A percentile compares a stretch with the other conserved stretches of the same genome.
phyloP scores from a whole-genome alignment of 2,797 vertebrate species.

The Amphiprion clarkii region DNA sequence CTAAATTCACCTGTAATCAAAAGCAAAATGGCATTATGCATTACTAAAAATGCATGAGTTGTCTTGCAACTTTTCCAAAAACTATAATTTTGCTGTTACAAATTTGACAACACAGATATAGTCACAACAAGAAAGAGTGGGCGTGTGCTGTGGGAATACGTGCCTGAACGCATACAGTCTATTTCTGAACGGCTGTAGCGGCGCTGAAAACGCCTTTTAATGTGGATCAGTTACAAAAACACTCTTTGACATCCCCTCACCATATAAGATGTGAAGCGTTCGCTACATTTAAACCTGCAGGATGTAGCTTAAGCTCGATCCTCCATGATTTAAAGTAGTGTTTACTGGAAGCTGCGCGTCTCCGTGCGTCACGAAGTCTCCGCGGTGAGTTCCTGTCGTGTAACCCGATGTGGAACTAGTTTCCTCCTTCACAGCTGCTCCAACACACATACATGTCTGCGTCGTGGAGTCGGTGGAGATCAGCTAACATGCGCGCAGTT shows the following conservation, averaged over 20 bases:
- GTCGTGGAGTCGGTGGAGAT: conserved; percentile 31
- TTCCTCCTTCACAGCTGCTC: fast-evolving
- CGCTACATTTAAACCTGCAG: conserved; percentile 25
- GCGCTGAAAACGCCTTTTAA: background rate
- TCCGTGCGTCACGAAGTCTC: conserved; percentile 26
- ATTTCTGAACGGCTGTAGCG: background rate
- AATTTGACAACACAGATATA: background rate
- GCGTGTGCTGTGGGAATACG: conserved; percentile 66
- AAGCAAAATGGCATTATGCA: background rate
- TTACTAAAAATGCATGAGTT: background rate
- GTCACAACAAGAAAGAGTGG: conserved; percentile 42
- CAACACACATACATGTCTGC: background rate
- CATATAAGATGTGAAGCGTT: conserved; percentile 24
- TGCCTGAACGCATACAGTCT: conserved; percentile 40
- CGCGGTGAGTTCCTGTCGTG: background rate
- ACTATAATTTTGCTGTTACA: background rate
- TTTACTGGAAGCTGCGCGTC: conserved; percentile 34
- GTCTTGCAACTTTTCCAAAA: conserved; percentile 1
- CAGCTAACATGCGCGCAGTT: conserved; percentile 48
- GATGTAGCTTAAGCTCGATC: conserved; percentile 32
- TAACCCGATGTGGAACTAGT: conserved; percentile 20
- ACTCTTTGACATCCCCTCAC: conserved; percentile 55
- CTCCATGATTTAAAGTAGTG: conserved; percentile 45
- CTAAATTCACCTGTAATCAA: background rate
- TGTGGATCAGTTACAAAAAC: background rate